Percentiles rank a stretch among this genome's conserved stretches.
phyloP scores from a whole-genome alignment of 2,113 vertebrate genomes.

The Corvus hawaiiensis region DNA sequence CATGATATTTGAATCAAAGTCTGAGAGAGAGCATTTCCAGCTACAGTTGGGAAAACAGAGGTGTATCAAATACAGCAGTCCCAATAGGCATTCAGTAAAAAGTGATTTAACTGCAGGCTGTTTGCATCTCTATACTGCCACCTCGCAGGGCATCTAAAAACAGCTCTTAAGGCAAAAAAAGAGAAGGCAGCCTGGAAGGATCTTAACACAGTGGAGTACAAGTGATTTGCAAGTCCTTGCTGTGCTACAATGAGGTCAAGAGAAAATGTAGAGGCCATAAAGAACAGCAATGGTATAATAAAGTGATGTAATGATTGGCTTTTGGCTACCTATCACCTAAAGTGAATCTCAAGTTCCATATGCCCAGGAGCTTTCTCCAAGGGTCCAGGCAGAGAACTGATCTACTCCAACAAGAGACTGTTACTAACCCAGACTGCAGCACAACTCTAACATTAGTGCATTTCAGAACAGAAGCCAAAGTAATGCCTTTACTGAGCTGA shows the following conservation, averaged over 20 bases:
- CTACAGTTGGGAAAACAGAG: neutral
- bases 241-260: neutral
- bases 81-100: neutral
- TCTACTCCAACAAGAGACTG: neutral
- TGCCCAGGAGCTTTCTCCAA: neutral
- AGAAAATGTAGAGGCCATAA: neutral
- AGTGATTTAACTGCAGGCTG: neutral
- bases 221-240: neutral
- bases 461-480: neutral
- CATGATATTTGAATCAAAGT: fast-evolving
- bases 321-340: neutral
- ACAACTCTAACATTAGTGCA: neutral
- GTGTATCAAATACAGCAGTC: neutral
- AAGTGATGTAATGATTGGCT: neutral
- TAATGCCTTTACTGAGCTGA: neutral
- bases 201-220: neutral
- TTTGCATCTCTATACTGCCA: neutral
- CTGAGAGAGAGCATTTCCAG: neutral
- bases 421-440: neutral
- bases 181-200: neutral
- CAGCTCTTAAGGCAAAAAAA: neutral
- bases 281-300: neutral
- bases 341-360: neutral
- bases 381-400: neutral
- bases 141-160: neutral